Evolutionary conservation across 2,888 invertebrate species (phyloP), one percentile per base, ranked within the genome.

Genomic region (Harpagoxenus sublaevis): DNA sequence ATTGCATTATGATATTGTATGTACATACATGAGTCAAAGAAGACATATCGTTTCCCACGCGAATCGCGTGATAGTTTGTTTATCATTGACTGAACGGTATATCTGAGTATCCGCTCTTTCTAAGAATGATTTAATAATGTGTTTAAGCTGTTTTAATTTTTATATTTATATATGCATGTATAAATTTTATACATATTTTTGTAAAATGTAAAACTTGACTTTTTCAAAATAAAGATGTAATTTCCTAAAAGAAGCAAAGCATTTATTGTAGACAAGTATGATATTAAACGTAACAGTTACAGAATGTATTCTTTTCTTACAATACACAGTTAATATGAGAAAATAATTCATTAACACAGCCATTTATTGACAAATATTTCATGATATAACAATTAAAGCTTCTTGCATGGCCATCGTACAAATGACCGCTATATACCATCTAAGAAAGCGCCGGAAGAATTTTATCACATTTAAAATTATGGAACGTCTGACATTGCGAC

Each of bases 61-160:
- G 84, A 84, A 84, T 84, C 86, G 84, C 74, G 53, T 68, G 81
- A 23, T 31, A 31, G 73, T 71, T 70, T 78, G 23, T 45, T 71
- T 57, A 23, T 79, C 35, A 35, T 23, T 42, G 18, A 70, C 45
- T 70, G 45, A 62, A 70, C 57, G 31, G n/a, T 78, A 66, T 28
- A 53, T 28, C 8, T 10, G 28, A 57, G 8, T 35, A 57, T 45
- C 10, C 79, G 57, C 10, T 23, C 12, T 65, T 65, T 28, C 28
- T 45, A 45, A 45, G 12, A 12, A 65, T 28, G 8, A 65, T 65
- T 65, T 65, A 65, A 8, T 23, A 45, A 9, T 9, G 3, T 23
- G 63, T 51, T 62, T 48, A 35, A 3, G 2, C 31, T 3, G 18
- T n/a, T 23, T 48, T 15, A 48, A 23, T 42, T 65, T 45, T 42